Evolutionary conservation across 2,113 vertebrate genomes (phyloP).

Genomic region (Fulica atra): DNA sequence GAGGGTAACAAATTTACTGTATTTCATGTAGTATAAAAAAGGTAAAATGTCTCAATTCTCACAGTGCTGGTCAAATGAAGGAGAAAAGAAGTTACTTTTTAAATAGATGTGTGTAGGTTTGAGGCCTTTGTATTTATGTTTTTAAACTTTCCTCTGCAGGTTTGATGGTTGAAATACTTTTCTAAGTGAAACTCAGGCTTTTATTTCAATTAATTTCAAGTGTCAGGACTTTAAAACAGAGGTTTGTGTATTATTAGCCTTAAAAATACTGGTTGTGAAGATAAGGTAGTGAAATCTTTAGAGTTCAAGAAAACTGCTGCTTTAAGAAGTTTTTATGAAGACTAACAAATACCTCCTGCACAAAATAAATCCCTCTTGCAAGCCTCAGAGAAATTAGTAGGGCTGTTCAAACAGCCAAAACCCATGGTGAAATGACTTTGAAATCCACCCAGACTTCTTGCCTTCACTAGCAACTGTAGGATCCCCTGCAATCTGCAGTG

Average conservation of each 20-base stretch:
- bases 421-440: neutral
- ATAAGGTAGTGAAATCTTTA: neutral
- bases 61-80: neutral
- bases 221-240: neutral
- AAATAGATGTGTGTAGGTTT: neutral
- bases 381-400: neutral
- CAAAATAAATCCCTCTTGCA: neutral
- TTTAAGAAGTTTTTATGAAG: neutral
- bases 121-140: neutral
- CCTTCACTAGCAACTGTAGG: neutral
- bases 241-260: neutral
- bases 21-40: neutral
- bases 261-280: neutral
- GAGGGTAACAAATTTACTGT: constrained; percentile 62
- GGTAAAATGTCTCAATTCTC: neutral
- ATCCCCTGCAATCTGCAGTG: neutral
- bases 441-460: neutral
- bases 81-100: neutral
- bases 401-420: neutral
- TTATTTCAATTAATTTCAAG: neutral
- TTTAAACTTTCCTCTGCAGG: neutral
- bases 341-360: neutral
- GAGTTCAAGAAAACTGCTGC: neutral
- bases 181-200: neutral
- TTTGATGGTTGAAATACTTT: neutral